Conservation (phyloP, 2,797 vertebrate species). For the Syndactyla subalaris region DNA sequence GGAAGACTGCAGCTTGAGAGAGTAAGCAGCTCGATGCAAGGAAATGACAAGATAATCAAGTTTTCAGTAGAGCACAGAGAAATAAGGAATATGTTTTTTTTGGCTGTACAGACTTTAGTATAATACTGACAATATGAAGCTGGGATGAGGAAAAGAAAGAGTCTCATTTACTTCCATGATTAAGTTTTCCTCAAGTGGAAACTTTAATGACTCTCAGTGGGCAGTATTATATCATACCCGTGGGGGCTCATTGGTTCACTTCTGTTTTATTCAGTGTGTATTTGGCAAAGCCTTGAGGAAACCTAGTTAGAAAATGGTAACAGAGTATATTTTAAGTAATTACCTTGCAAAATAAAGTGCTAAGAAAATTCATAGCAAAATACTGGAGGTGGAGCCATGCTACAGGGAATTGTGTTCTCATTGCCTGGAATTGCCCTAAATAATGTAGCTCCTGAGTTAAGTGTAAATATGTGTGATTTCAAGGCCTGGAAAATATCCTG, state of each 20-base stretch:
- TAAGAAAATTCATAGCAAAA: conserved; percentile 36
- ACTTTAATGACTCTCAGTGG: background rate
- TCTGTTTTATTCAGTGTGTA: background rate
- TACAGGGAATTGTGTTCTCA: conserved; percentile 36
- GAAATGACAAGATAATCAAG: background rate
- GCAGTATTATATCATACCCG: background rate
- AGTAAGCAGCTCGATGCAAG: background rate
- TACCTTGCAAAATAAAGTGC: background rate
- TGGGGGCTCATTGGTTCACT: background rate
- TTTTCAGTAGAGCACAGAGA: background rate
- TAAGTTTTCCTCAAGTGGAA: background rate
- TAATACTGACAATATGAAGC: background rate
- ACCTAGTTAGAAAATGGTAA: background rate
- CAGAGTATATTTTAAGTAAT: background rate
- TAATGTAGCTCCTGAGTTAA: background rate
- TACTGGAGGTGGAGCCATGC: conserved; percentile 64
- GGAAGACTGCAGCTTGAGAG: conserved; percentile 37
- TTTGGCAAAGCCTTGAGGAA: background rate
- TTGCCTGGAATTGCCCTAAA: background rate
- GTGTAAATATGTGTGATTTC: background rate
- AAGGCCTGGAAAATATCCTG: background rate
- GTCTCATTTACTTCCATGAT: background rate
- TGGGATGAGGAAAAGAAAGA: background rate
- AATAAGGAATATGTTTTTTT: background rate
- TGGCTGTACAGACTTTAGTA: background rate